Evolutionary conservation across 2,113 vertebrate genomes (phyloP).

Genomic region (Sialia sialis): DNA sequence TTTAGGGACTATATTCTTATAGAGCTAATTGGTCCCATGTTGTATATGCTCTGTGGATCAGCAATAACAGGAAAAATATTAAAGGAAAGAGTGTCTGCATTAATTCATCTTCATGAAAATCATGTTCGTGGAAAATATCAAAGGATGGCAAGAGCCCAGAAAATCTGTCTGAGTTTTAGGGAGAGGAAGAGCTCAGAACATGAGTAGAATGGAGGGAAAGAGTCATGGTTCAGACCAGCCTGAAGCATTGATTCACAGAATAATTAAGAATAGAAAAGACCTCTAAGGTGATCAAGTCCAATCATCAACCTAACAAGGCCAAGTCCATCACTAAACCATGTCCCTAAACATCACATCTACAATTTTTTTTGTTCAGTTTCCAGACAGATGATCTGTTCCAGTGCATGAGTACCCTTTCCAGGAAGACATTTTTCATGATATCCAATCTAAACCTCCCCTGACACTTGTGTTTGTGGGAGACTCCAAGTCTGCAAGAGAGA

Average conservation of each 20-base stretch:
- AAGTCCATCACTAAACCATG: neutral
- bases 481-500: neutral
- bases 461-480: neutral
- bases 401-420: neutral
- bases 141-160: neutral
- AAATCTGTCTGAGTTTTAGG: neutral
- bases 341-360: neutral
- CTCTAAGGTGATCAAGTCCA: neutral
- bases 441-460: neutral
- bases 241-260: neutral
- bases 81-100: neutral
- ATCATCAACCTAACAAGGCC: neutral
- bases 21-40: neutral
- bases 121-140: neutral
- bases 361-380: neutral
- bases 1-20: neutral
- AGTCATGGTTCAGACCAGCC: neutral
- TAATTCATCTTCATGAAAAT: neutral
- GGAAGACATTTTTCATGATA: neutral
- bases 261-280: neutral
- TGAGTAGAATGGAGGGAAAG: neutral
- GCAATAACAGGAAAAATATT: neutral
- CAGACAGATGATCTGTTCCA: neutral
- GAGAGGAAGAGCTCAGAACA: neutral
- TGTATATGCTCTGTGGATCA: neutral